A percentile compares a stretch with the other conserved stretches of the same genome.
These are phyloP conservation scores for Sebastiscus albofasciatus DNA, from an alignment of 2,797 vertebrate species.

Conservation along the genomic window DNA sequence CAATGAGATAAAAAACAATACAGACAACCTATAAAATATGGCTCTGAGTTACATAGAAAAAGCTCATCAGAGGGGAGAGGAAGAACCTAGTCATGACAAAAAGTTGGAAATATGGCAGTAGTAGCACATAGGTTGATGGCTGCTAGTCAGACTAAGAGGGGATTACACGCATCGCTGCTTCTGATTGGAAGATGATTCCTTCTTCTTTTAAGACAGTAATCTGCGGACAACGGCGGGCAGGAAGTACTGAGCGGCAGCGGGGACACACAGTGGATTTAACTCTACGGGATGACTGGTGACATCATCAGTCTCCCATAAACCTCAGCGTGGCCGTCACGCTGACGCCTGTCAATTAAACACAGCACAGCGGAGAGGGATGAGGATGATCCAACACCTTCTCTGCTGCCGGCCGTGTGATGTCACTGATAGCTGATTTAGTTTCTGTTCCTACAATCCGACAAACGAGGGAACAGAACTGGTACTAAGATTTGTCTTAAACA, in stretches of 20 bases:
- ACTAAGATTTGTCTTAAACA: conserved; percentile 48
- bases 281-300: conserved; percentile 49
- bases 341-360: conserved; percentile 36
- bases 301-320: conserved; percentile 47
- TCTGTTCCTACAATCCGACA: conserved; percentile 29
- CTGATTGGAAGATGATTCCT: conserved; percentile 42
- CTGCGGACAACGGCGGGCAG: conserved; percentile 23
- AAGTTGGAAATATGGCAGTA: conserved; percentile 81
- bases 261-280: conserved; percentile 53
- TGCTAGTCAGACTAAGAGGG: conserved; percentile 52
- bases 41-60: conserved; percentile 87
- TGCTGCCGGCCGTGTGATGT: conserved; percentile 28
- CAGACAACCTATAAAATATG: conserved; percentile 85
- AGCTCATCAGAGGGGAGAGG: conserved; percentile 72
- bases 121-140: conserved; percentile 65
- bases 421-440: conserved; percentile 18
- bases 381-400: conserved; percentile 9
- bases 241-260: conserved; percentile 33
- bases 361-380: conserved; percentile 5
- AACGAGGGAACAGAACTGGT: conserved; percentile 25
- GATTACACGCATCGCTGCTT: conserved; percentile 38
- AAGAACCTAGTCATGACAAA: conserved; percentile 71
- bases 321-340: conserved; percentile 32
- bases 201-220: conserved; percentile 48
- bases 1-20: conserved; percentile 81